phyloP scores from a whole-genome alignment of 2,888 invertebrate genomes.

The Macrophya alboannulata region DNA sequence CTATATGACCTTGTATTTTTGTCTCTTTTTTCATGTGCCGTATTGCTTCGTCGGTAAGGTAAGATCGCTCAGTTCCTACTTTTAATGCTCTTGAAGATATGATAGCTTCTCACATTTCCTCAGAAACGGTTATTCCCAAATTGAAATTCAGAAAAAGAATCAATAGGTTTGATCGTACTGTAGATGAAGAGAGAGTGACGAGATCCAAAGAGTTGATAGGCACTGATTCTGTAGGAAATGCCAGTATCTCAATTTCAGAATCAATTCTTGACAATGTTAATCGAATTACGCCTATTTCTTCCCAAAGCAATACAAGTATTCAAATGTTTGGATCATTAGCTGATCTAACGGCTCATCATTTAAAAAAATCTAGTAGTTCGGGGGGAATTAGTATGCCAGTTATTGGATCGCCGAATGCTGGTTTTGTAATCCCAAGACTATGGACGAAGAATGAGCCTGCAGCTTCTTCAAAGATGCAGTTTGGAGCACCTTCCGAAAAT shows the following conservation, averaged over 20 bases:
- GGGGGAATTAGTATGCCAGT: conserved; percentile 36
- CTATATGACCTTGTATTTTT: conserved; percentile 59
- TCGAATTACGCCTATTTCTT: background rate
- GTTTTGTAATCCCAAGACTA: conserved; percentile 70
- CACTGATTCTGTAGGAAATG: background rate
- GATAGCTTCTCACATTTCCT: conserved; percentile 25
- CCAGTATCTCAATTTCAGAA: background rate
- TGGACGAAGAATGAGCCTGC: conserved; percentile 28
- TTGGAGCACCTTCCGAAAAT: background rate
- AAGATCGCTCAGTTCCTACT: conserved; percentile 73
- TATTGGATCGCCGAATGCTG: conserved; percentile 55
- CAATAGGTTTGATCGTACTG: background rate
- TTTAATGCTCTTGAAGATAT: conserved; percentile 21
- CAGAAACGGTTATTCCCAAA: conserved; percentile 33
- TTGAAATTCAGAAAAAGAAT: conserved; percentile 23
- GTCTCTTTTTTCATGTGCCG: conserved; percentile 72
- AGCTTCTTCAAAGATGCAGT: background rate
- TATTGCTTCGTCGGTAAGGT: conserved; percentile 75
- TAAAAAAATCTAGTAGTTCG: conserved; percentile 67
- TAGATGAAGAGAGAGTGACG: background rate
- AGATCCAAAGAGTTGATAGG: background rate
- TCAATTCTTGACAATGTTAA: background rate
- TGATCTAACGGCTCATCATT: conserved; percentile 74
- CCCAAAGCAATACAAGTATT: conserved; percentile 54
- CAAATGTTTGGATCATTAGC: conserved; percentile 70